Base-by-base conservation (phyloP, 35 echinoderm and acorn worm genomes). In the Acanthaster planci region DNA sequence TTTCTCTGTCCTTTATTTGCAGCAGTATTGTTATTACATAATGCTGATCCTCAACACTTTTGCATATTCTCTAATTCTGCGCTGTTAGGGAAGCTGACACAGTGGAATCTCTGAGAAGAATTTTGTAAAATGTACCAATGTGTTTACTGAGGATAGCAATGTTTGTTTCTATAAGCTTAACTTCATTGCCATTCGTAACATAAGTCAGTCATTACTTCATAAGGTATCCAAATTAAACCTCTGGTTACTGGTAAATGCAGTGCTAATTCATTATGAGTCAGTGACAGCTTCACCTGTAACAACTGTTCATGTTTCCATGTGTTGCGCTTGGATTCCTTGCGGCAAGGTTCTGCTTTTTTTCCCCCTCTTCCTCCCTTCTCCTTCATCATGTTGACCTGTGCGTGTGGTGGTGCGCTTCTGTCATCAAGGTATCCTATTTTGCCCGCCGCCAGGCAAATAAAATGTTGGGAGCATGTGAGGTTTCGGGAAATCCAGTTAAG, bases 231-330 rank as follows among this genome's bases (percentile, higher is more conserved):
- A n/a, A 47, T 4, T 47, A 47, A 47, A 47, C 42, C 42, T n/a
- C 42, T 47, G 42, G 4, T 47, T 47, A 47, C 42, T 6, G 34
- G 30, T 26, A 72, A 72, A 14, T 19, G 14, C 14, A 34, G 34
- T 72, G 64, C 30, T 72, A 72, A 72, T 72, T 31, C 64, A 26
- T 72, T 26, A 35, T 72, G 64, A 72, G 64, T 31, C n/a, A 26
- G 64, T 9, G 60, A 72, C 10, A 72, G 23, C 21, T 23, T 68
- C 22, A 72, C 30, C 64, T 72, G 64, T 72, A 72, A 72, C 64
- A 72, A 72, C 64, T 72, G 26, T 72, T 72, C 64, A 72, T 72
- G 64, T 72, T 36, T 72, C 64, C 64, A 72, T 72, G 64, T 72
- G 64, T 72, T 72, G 23, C 64, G 22, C 64, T 23, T 72, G 30